Percentiles rank a stretch among this genome's conserved stretches.
phyloP scores from a whole-genome alignment of 2,113 vertebrate genomes.

The Anthoscopus minutus region DNA sequence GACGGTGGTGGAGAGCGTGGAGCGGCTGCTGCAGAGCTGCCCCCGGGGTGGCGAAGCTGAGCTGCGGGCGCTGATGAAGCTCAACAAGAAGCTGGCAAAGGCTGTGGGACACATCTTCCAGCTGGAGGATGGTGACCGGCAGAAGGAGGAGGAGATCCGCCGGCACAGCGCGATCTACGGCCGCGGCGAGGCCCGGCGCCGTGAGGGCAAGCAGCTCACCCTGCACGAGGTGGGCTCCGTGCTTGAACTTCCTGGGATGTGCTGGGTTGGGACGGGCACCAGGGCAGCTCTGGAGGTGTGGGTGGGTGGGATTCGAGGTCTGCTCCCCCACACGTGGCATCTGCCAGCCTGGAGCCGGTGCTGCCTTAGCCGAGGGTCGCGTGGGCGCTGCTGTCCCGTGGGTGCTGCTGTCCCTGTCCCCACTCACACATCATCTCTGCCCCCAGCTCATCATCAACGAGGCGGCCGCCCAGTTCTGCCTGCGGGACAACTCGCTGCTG shows the following conservation, averaged over 20 bases:
- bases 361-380: not conserved
- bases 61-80: slow-evolving; percentile 82
- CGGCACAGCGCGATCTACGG: slow-evolving; percentile 95
- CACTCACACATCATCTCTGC: not conserved
- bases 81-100: slow-evolving; percentile 93
- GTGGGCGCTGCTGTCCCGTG: not conserved
- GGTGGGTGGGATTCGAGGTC: not conserved
- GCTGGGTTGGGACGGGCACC: not conserved
- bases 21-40: slow-evolving; percentile 83
- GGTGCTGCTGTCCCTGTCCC: not conserved
- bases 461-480: slow-evolving; percentile 94
- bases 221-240: slow-evolving; percentile 84
- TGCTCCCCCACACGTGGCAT: not conserved
- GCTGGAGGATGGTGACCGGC: slow-evolving; percentile 81
- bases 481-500: slow-evolving; percentile 89
- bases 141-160: slow-evolving; percentile 91
- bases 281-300: not conserved
- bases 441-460: slow-evolving; percentile 93
- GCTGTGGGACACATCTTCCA: slow-evolving; percentile 92
- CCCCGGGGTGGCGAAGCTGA: slow-evolving; percentile 80
- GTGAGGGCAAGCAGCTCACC: slow-evolving; percentile 91
- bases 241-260: fast-evolving
- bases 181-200: slow-evolving; percentile 89
- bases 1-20: slow-evolving; percentile 86
- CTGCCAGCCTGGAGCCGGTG: not conserved